Percentiles rank a stretch among this genome's conserved stretches.
These are phyloP conservation scores for Python bivittatus DNA, from an alignment of 2,113 vertebrate genomes.

Conservation along the genomic window DNA sequence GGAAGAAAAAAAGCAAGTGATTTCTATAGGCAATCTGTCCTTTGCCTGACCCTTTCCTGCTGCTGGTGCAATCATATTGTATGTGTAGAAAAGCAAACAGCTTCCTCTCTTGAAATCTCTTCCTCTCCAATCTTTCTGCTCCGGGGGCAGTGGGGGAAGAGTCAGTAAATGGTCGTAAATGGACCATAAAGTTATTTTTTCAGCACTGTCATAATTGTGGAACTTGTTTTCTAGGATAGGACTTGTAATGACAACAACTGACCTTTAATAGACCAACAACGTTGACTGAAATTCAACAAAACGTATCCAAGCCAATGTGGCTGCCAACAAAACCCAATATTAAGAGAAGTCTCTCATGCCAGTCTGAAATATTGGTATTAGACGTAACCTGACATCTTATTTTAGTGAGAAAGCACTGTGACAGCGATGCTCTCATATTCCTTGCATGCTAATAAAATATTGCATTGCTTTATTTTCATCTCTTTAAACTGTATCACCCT, in stretches of 20 bases:
- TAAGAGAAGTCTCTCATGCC: conserved; percentile 16
- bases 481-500: conserved; percentile 51
- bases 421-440: conserved; percentile 19
- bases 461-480: conserved; percentile 9
- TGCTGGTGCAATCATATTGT: not conserved
- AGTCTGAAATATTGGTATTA: not conserved
- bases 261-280: not conserved
- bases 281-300: conserved; percentile 30
- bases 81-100: not conserved
- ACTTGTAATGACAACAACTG: not conserved
- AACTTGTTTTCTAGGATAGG: not conserved
- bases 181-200: not conserved
- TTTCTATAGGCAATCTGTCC: not conserved
- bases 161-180: not conserved
- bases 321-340: rapidly evolving
- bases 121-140: not conserved
- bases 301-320: not conserved
- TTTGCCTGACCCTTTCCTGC: not conserved
- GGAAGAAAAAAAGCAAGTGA: not conserved
- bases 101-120: not conserved
- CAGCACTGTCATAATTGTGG: not conserved
- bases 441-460: conserved; percentile 14
- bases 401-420: conserved; percentile 6
- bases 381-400: conserved; percentile 13
- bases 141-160: not conserved